Conservation (phyloP, 2,113 vertebrate genomes). For the Stegostoma tigrinum region DNA sequence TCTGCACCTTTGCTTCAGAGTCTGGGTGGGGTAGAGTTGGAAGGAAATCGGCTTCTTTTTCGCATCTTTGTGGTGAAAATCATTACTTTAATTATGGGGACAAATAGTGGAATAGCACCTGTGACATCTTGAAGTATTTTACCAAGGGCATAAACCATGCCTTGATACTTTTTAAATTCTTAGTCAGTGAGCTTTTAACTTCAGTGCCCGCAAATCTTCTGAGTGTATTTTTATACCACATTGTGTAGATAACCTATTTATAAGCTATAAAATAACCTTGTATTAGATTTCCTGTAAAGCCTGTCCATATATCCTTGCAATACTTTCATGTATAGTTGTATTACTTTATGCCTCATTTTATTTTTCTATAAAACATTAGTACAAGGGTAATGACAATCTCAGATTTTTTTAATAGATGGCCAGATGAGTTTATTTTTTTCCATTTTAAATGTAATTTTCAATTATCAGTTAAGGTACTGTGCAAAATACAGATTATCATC, state of each 20-base stretch:
- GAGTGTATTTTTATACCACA: conserved; percentile 75
- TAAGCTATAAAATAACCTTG: conserved; percentile 76
- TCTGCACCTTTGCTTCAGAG: background rate
- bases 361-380: conserved; percentile 57
- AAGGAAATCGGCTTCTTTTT: background rate
- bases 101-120: conserved; percentile 10
- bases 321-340: conserved; percentile 63
- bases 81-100: background rate
- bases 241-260: conserved; percentile 84
- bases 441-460: conserved; percentile 18
- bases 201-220: conserved; percentile 66
- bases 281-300: conserved; percentile 70
- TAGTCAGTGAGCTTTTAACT: conserved; percentile 54
- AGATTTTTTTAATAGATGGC: conserved; percentile 32
- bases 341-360: conserved; percentile 68
- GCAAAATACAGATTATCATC: conserved; percentile 30
- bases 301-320: conserved; percentile 74
- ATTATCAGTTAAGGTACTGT: conserved; percentile 24
- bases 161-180: conserved; percentile 58
- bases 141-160: conserved; percentile 59
- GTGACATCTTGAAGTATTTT: conserved; percentile 28
- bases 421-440: conserved; percentile 35
- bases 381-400: conserved; percentile 36
- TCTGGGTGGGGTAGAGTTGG: background rate
- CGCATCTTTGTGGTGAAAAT: background rate